Evolutionary conservation across 2,888 invertebrate genomes (phyloP).

Genomic region (Pseudoips prasinana): DNA sequence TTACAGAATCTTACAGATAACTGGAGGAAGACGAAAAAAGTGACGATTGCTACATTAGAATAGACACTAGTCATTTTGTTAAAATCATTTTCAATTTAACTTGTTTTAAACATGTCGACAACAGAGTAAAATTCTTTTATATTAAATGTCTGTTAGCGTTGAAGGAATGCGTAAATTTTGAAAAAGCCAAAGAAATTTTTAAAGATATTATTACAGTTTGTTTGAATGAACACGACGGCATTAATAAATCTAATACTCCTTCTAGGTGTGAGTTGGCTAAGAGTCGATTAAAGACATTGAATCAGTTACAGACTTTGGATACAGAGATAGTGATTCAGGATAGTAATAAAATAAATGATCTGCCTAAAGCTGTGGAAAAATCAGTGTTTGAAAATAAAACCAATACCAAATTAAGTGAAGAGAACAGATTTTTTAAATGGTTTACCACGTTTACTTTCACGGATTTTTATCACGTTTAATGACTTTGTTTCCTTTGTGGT

Average conservation of each 20-base stretch:
- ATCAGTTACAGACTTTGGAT: conserved; percentile 13
- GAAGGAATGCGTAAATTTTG: conserved; percentile 11
- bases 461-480: conserved; percentile 10
- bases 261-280: conserved; percentile 11
- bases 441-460: conserved; percentile 12
- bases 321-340: conserved; percentile 11
- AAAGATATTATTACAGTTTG: conserved; percentile 12
- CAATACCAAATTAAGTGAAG: conserved; percentile 7
- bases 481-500: conserved; percentile 5
- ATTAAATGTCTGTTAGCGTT: conserved; percentile 12
- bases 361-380: conserved; percentile 11
- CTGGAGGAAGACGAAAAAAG: conserved; percentile 11
- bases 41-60: conserved; percentile 15
- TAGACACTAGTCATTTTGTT: conserved; percentile 13
- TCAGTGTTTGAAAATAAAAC: conserved; percentile 8
- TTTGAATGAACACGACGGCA: conserved; percentile 12
- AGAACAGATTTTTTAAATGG: conserved; percentile 10
- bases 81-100: conserved; percentile 16
- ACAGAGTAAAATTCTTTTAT: conserved; percentile 17
- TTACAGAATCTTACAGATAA: conserved; percentile 14
- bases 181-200: conserved; percentile 14
- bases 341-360: conserved; percentile 13
- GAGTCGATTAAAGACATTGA: conserved; percentile 13
- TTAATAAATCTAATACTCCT: conserved; percentile 9
- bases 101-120: conserved; percentile 18